Percentiles rank a stretch among this genome's conserved stretches.
phyloP scores from a whole-genome alignment of 2,888 invertebrate genomes.

The Congeria kusceri region DNA sequence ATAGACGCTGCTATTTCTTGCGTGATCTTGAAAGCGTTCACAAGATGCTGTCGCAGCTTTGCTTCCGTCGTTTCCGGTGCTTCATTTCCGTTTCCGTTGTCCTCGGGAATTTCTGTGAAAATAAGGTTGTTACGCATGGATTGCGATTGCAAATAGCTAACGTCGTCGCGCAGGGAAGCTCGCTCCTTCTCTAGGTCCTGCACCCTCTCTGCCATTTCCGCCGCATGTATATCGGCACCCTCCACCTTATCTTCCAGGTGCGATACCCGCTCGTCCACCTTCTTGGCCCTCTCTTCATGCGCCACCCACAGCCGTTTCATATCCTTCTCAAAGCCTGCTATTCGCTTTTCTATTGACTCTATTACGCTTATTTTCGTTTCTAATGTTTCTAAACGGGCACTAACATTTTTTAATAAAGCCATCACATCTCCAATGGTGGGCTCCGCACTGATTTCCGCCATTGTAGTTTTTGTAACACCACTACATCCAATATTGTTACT shows the following conservation, averaged over 20 bases:
- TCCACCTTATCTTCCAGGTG: slow-evolving; percentile 4
- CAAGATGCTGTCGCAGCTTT: slow-evolving; percentile 6
- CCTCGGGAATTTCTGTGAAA: background rate
- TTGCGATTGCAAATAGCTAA: background rate
- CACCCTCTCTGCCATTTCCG: background rate
- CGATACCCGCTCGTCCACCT: background rate
- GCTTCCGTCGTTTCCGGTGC: slow-evolving; percentile 2
- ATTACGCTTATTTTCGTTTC: background rate
- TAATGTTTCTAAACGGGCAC: background rate
- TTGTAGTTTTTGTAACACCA: no score
- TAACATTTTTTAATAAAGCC: background rate
- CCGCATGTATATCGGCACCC: background rate
- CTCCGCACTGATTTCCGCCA: slow-evolving; percentile 3
- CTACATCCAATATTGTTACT: no score
- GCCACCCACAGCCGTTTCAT: background rate
- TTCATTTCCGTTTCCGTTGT: background rate
- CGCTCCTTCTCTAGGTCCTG: slow-evolving; percentile 9
- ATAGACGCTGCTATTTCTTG: background rate
- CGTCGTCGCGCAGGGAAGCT: background rate
- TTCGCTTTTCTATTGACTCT: slow-evolving; percentile 4
- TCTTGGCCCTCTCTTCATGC: background rate
- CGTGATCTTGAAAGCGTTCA: background rate
- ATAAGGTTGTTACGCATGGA: background rate
- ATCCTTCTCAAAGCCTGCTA: background rate
- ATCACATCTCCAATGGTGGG: background rate